Evolutionary conservation across 2,797 vertebrate species (phyloP).

Genomic region (Bryconaethiops microstoma): DNA sequence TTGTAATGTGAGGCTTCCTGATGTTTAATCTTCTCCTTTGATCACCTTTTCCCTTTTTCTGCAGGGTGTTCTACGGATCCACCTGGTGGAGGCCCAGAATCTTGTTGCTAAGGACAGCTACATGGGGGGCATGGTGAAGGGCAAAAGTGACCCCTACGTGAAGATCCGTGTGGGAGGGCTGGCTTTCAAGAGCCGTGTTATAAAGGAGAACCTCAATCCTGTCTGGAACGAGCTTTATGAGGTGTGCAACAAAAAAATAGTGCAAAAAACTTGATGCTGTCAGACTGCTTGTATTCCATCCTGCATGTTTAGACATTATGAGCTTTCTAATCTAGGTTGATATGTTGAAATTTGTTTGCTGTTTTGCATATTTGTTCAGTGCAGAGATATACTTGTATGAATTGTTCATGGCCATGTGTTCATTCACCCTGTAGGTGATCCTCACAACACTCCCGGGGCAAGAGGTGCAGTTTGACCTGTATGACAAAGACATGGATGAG

Average conservation of each 20-base stretch:
- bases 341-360: background rate
- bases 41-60: background rate
- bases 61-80: constrained; percentile 89
- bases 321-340: background rate
- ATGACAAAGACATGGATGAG: constrained; percentile 92
- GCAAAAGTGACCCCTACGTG: constrained; percentile 93
- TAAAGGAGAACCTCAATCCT: constrained; percentile 92
- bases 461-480: constrained; percentile 89
- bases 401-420: background rate
- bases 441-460: constrained; percentile 88
- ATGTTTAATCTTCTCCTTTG: too few species aligned
- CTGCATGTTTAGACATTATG: background rate
- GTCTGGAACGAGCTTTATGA: constrained; percentile 91
- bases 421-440: constrained; percentile 76
- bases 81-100: constrained; percentile 86
- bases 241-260: constrained; percentile 66
- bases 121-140: constrained; percentile 89
- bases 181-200: constrained; percentile 84
- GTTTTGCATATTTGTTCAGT: constrained; percentile 11
- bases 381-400: background rate
- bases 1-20: too few species aligned
- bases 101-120: constrained; percentile 93
- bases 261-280: background rate
- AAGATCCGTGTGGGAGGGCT: constrained; percentile 85
- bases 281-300: background rate